These are phyloP conservation scores for Daboia siamensis DNA, from an alignment of 2,113 vertebrate species.

Conservation along the genomic window DNA sequence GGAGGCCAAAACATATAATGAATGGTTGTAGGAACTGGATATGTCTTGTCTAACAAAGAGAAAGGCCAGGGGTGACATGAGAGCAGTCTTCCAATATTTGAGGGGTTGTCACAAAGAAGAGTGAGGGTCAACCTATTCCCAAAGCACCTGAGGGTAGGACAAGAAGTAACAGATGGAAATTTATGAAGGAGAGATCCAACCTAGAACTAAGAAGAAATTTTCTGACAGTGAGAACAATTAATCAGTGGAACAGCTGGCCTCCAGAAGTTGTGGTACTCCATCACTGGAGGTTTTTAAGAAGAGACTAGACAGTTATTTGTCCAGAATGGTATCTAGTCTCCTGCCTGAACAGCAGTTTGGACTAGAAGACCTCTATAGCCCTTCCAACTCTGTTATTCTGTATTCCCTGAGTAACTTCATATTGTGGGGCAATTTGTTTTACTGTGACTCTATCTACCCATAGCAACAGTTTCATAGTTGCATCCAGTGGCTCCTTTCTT, in stretches of 20 bases:
- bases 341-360: too few relatives aligned
- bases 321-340: neutral
- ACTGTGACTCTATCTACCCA: neutral
- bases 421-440: neutral
- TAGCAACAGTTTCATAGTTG: neutral
- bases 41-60: neutral
- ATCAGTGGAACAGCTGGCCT: neutral
- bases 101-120: neutral
- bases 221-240: neutral
- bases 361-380: neutral
- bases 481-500: neutral
- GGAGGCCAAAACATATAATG: too few relatives aligned
- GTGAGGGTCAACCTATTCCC: neutral
- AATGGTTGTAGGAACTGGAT: too few relatives aligned
- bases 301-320: neutral
- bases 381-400: neutral
- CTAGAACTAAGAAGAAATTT: neutral
- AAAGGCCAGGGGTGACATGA: neutral
- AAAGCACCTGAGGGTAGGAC: neutral
- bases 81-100: neutral
- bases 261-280: neutral
- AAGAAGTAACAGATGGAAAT: neutral
- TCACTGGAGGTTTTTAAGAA: neutral
- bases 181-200: neutral
- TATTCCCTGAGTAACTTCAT: neutral